Conservation (phyloP, 2,797 vertebrate genomes). For the Anabacerthia variegaticeps region DNA sequence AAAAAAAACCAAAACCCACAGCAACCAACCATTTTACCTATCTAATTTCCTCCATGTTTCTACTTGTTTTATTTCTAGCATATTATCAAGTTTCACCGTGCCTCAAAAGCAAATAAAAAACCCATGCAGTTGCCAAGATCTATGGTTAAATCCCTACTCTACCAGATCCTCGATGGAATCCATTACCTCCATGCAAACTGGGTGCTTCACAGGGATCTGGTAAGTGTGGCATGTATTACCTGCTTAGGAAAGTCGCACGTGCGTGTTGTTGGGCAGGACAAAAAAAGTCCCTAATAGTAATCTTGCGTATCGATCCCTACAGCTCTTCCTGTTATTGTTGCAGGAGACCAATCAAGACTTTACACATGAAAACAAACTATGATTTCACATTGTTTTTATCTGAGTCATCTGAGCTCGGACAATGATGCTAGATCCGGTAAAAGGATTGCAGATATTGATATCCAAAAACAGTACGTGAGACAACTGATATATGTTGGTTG, state of each 20-base stretch:
- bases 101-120: constrained; percentile 88
- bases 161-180: constrained; percentile 87
- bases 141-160: constrained; percentile 86
- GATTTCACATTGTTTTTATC: constrained; percentile 49
- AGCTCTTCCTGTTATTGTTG: constrained; percentile 67
- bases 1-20: not conserved
- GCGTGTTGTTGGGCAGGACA: not conserved
- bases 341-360: constrained; percentile 22
- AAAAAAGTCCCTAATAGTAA: not conserved
- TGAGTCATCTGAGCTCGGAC: constrained; percentile 49
- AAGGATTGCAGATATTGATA: constrained; percentile 22
- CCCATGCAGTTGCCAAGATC: constrained; percentile 86
- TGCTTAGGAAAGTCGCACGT: not conserved
- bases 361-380: constrained; percentile 33
- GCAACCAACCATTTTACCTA: not conserved
- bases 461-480: not conserved
- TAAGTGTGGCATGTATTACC: constrained; percentile 57
- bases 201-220: constrained; percentile 86
- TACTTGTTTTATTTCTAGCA: constrained; percentile 78
- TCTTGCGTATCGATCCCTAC: constrained; percentile 27
- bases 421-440: constrained; percentile 54
- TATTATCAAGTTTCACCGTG: constrained; percentile 88
- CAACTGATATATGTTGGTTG: not conserved
- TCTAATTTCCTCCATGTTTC: constrained; percentile 44
- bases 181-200: constrained; percentile 87